These are phyloP conservation scores for Trachops cirrhosus DNA, from an alignment of 2,797 vertebrate genomes.

Conservation along the genomic window DNA sequence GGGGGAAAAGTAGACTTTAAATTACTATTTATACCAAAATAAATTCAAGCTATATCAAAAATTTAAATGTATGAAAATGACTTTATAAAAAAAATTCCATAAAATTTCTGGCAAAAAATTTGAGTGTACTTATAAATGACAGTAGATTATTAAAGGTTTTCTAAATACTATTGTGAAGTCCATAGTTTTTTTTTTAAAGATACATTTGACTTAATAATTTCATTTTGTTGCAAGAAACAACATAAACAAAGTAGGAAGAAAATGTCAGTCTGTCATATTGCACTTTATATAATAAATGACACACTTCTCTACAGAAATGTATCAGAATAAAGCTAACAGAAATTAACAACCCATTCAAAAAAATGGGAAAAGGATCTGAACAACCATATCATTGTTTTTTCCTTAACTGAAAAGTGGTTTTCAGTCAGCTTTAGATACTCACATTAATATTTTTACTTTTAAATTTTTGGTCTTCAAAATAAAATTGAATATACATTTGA, in stretches of 20 bases:
- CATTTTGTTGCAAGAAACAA: neutral
- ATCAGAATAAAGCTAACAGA: neutral
- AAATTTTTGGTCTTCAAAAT: slow-evolving; percentile 5
- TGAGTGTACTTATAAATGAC: neutral
- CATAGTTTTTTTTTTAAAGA: neutral
- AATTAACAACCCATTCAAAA: neutral
- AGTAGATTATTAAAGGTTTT: neutral
- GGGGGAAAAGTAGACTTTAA: neutral
- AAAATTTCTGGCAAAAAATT: neutral
- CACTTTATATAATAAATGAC: neutral
- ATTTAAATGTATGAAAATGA: slow-evolving; percentile 13
- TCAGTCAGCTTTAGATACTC: neutral
- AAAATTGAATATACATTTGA: neutral
- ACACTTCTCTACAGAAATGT: neutral
- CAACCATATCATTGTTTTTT: neutral
- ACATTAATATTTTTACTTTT: slow-evolving; percentile 12
- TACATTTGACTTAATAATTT: neutral
- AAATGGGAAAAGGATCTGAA: neutral
- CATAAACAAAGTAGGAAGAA: neutral
- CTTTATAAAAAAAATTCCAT: neutral
- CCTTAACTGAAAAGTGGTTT: neutral
- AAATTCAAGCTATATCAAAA: neutral
- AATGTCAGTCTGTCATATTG: neutral
- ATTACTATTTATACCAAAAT: neutral
- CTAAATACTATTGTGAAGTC: neutral